A percentile compares a stretch with the other conserved stretches of the same genome.
These are phyloP conservation scores for Drosophila quadrilineata DNA, from an alignment of 1,140 invertebrate species.

Conservation along the genomic window DNA sequence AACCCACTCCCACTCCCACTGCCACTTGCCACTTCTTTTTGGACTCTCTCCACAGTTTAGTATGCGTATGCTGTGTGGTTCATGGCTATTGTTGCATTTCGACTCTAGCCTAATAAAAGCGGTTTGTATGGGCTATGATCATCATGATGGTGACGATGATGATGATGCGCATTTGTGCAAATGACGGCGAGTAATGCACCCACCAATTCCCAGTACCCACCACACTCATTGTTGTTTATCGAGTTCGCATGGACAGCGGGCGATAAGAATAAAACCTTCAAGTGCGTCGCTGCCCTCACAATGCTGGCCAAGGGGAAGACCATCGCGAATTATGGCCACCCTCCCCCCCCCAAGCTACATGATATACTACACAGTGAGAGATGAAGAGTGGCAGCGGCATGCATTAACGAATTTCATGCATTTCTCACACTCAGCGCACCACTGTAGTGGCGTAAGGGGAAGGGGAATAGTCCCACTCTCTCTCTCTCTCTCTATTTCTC, in stretches of 20 bases:
- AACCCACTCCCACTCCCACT: not conserved
- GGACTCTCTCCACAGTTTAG: constrained; percentile 7
- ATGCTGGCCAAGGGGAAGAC: not conserved
- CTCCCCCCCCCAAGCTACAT: not conserved
- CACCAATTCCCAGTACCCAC: not conserved
- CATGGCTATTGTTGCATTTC: constrained; percentile 40
- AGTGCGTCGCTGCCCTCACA: constrained; percentile 23
- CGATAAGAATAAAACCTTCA: constrained; percentile 66
- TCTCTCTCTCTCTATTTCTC: too few relatives aligned
- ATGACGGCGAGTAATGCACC: constrained; percentile 14
- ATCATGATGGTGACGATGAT: too few relatives aligned
- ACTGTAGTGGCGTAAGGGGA: too few relatives aligned
- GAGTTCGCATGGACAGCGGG: constrained; percentile 45
- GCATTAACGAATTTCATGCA: constrained; percentile 37
- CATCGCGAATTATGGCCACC: not conserved
- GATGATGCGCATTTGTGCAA: constrained; percentile 49
- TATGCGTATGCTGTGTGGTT: constrained; percentile 20
- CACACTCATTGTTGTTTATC: constrained; percentile 39
- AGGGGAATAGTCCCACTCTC: too few relatives aligned
- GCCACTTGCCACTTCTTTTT: not conserved
- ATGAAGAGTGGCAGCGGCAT: not conserved
- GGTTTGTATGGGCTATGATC: constrained; percentile 16
- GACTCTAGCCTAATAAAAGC: constrained; percentile 33
- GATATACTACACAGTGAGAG: not conserved
- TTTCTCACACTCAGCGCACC: constrained; percentile 7